Evolutionary conservation across 2,113 vertebrate genomes (phyloP).

Genomic region (Crotalus viridis): DNA sequence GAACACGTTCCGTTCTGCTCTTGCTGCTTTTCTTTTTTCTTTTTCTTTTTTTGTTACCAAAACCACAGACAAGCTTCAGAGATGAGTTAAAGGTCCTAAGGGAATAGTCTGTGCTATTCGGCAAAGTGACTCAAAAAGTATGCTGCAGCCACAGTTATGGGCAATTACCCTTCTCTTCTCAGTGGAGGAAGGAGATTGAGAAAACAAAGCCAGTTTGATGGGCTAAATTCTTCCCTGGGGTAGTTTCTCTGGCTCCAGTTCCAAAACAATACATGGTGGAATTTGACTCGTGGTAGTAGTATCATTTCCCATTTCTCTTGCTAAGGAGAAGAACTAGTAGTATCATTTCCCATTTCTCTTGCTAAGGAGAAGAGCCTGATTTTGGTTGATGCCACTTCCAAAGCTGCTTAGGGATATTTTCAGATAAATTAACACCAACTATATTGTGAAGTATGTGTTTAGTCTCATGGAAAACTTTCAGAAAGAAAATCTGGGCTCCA

Average conservation of each 20-base stretch:
- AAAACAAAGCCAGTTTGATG: slow-evolving; percentile 31
- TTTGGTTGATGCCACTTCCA: neutral
- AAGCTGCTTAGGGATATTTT: neutral
- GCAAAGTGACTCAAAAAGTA: neutral
- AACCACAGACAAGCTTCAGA: neutral
- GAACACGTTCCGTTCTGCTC: neutral
- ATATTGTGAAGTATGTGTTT: neutral
- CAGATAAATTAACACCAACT: neutral
- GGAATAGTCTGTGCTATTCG: neutral
- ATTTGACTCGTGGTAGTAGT: neutral
- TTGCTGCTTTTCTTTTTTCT: slow-evolving; percentile 15
- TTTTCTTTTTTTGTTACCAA: neutral
- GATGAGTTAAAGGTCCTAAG: slow-evolving; percentile 12
- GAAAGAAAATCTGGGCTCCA: neutral
- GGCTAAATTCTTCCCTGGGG: slow-evolving; percentile 25
- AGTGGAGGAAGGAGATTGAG: slow-evolving; percentile 26
- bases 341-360: neutral
- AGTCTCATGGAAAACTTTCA: neutral
- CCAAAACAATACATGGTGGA: neutral
- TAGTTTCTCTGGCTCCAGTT: slow-evolving; percentile 7
- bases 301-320: neutral
- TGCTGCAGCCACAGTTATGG: neutral
- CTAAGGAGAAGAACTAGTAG: neutral
- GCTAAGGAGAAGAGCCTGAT: neutral
- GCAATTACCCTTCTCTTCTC: neutral